Conservation (phyloP, 2,113 vertebrate species). For the Poecile atricapillus region DNA sequence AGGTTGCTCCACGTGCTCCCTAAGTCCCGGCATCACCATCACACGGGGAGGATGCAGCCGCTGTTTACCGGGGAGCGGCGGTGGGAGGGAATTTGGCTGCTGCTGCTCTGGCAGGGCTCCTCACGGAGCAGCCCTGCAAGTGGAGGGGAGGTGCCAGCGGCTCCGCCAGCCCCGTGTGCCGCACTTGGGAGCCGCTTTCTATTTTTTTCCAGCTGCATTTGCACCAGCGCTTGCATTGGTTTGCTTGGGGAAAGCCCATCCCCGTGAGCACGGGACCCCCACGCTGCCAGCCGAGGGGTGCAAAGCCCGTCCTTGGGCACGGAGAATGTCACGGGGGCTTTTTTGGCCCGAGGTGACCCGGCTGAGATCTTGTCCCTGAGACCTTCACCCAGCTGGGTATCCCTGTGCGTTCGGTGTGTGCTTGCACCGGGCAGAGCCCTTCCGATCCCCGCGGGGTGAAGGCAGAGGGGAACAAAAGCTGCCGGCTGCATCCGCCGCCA, state of each 20-base stretch:
- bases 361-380: neutral
- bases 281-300: neutral
- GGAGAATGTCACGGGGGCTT: neutral
- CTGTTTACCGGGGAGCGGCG: neutral
- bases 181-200: slow-evolving; percentile 12
- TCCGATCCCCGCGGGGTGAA: neutral
- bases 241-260: neutral
- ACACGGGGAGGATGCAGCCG: neutral
- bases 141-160: slow-evolving; percentile 40
- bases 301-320: neutral
- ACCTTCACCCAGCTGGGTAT: neutral
- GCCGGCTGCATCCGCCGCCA: neutral
- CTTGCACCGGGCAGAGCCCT: neutral
- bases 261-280: neutral
- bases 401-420: neutral
- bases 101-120: slow-evolving; percentile 13
- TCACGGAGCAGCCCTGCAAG: slow-evolving; percentile 44
- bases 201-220: slow-evolving; percentile 20
- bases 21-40: neutral
- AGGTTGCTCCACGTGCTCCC: neutral
- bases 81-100: slow-evolving; percentile 35
- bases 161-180: slow-evolving; percentile 33
- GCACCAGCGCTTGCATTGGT: neutral
- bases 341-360: neutral
- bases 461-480: neutral